Conservation (phyloP, 2,113 vertebrate species). For the Elanus axillaris region DNA sequence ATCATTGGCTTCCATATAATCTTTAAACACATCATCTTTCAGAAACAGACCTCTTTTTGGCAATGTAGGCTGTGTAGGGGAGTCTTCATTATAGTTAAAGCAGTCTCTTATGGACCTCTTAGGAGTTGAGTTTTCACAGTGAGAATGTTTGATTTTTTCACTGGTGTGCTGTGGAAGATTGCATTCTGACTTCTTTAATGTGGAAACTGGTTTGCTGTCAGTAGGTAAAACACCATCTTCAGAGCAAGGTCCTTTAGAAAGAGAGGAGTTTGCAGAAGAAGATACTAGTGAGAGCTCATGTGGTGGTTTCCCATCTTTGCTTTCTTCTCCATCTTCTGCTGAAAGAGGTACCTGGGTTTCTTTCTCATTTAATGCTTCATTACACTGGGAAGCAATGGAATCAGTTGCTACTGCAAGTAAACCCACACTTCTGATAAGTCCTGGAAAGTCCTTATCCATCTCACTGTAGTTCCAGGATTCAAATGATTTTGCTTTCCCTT, state of each 20-base stretch:
- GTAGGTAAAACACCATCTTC: conserved; percentile 1
- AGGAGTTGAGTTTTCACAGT: conserved; percentile 75
- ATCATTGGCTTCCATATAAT: conserved; percentile 31
- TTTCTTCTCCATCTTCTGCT: conserved; percentile 28
- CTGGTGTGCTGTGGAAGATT: conserved; percentile 44
- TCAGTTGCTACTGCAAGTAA: conserved; percentile 78
- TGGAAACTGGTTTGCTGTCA: background rate
- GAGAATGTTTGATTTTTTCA: conserved; percentile 49
- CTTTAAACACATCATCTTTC: conserved; percentile 69
- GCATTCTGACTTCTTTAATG: conserved; percentile 11
- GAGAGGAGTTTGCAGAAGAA: background rate
- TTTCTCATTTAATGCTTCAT: conserved; percentile 55
- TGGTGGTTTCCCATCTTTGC: background rate
- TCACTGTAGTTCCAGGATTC: conserved; percentile 78
- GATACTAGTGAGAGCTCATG: background rate
- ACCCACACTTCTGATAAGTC: conserved; percentile 82
- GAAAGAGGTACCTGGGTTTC: background rate
- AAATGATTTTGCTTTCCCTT: conserved; percentile 73
- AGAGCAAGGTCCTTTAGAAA: background rate
- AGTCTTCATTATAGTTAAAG: conserved; percentile 81
- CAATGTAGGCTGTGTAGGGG: conserved; percentile 84
- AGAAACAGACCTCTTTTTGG: conserved; percentile 86
- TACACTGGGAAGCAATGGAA: conserved; percentile 58
- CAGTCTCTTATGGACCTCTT: conserved; percentile 84
- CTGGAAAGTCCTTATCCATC: conserved; percentile 82